Evolutionary conservation across 1,140 invertebrate genomes (phyloP), one percentile per base, ranked within the genome.

Genomic region (Mya arenaria): DNA sequence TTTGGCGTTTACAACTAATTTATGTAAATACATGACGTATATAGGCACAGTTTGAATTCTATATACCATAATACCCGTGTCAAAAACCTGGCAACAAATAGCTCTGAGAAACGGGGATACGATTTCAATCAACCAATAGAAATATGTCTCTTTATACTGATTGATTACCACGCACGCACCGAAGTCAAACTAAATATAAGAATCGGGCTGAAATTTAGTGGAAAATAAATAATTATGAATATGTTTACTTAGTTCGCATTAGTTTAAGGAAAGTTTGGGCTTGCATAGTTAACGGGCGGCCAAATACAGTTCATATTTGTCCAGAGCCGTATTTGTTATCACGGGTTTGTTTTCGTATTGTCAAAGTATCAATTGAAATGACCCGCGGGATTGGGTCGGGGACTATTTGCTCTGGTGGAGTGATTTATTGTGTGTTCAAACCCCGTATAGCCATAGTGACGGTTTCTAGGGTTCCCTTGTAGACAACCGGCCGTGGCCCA

Each of bases 191-290:
- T 60, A 28, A 23, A 55, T 10, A 58, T 69, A 13, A 37, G 36
- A 48, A 69, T 58, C 52, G 62, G 52, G 65, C 44, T 17, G 25
- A 80, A 58, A 80, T 80, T 68, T 80, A 71, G 37, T 44, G 37
- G 65, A 30, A 25, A 4, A 48, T 55, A 25, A 39, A 78, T 78
- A 78, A 68, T 65, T 55, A 37, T 30, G 30, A 56, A 41, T 78
- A 65, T 80, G 58, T 80, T 80, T 80, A 34, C 66, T 60, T 69
- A n/a, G n/a, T n/a, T n/a, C n/a, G n/a, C n/a, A n/a, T n/a, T n/a
- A n/a, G n/a, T n/a, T n/a, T n/a, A n/a, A n/a, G n/a, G n/a, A n/a
- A n/a, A n/a, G n/a, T n/a, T n/a, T n/a, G n/a, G n/a, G n/a, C n/a
- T n/a, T n/a, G n/a, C n/a, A n/a, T n/a, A n/a, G n/a, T n/a, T n/a